phyloP scores from a whole-genome alignment of 2,888 invertebrate genomes.

The Pemphredon lugubris region DNA sequence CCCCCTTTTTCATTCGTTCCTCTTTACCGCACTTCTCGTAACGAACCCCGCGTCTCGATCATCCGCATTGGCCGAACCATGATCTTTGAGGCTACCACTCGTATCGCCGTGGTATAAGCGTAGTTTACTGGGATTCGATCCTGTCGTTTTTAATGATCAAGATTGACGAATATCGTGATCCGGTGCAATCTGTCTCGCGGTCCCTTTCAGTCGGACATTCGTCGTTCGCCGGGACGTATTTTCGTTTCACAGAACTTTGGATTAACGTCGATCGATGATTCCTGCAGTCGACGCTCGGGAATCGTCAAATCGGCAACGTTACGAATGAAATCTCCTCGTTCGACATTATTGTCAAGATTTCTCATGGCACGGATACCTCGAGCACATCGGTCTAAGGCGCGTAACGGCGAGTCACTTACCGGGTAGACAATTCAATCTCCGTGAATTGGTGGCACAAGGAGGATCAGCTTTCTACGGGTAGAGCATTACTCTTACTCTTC shows the following conservation, averaged over 20 bases:
- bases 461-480: constrained; percentile 48
- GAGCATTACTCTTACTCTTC: constrained; percentile 58
- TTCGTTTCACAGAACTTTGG: too few relatives aligned
- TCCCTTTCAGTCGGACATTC: too few relatives aligned
- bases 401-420: constrained; percentile 57
- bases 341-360: too few relatives aligned
- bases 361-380: constrained; percentile 17
- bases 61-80: neutral
- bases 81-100: neutral
- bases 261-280: too few relatives aligned
- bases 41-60: constrained; percentile 10
- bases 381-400: constrained; percentile 46
- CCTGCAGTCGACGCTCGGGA: too few relatives aligned
- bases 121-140: constrained; percentile 4
- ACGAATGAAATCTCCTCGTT: too few relatives aligned
- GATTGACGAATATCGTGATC: too few relatives aligned
- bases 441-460: constrained; percentile 52
- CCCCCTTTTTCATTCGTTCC: neutral
- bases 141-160: too few relatives aligned
- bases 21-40: neutral
- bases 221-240: too few relatives aligned
- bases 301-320: too few relatives aligned
- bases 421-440: constrained; percentile 61
- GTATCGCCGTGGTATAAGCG: too few relatives aligned
- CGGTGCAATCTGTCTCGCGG: too few relatives aligned